Conservation (phyloP, 1,140 invertebrate genomes). For the Phortica variegata region DNA sequence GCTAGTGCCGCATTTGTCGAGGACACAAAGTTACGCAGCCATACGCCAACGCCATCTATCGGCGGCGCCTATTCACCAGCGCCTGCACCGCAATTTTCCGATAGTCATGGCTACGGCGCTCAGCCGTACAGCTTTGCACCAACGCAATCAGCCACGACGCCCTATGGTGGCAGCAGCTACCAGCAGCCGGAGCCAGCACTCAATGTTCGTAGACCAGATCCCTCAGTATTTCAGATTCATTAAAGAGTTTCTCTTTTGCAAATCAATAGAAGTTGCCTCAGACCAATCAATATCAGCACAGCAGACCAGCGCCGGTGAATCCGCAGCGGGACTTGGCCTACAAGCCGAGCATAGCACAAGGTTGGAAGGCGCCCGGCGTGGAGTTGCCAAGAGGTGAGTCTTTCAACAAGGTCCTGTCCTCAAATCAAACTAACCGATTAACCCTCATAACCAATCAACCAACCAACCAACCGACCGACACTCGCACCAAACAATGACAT, state of each 20-base stretch:
- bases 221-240: too few species aligned
- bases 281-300: not conserved
- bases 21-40: constrained; percentile 11
- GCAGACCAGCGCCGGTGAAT: constrained; percentile 14
- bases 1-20: constrained; percentile 70
- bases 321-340: constrained; percentile 53
- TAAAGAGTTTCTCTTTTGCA: not conserved
- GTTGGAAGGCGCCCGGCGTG: constrained; percentile 58
- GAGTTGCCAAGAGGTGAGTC: constrained; percentile 47
- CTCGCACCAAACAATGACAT: too few species aligned
- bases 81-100: constrained; percentile 14
- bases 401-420: too few species aligned
- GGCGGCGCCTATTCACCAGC: constrained; percentile 14
- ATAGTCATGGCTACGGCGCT: not conserved
- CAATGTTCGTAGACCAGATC: too few species aligned
- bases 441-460: too few species aligned
- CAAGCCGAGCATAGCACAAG: constrained; percentile 60
- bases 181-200: too few species aligned
- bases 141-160: not conserved
- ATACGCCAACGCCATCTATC: not conserved
- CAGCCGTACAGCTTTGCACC: not conserved
- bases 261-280: not conserved
- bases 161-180: not conserved
- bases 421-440: too few species aligned
- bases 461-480: too few species aligned